phyloP scores from a whole-genome alignment of 2,797 vertebrate species.

The Danio tinwini region DNA sequence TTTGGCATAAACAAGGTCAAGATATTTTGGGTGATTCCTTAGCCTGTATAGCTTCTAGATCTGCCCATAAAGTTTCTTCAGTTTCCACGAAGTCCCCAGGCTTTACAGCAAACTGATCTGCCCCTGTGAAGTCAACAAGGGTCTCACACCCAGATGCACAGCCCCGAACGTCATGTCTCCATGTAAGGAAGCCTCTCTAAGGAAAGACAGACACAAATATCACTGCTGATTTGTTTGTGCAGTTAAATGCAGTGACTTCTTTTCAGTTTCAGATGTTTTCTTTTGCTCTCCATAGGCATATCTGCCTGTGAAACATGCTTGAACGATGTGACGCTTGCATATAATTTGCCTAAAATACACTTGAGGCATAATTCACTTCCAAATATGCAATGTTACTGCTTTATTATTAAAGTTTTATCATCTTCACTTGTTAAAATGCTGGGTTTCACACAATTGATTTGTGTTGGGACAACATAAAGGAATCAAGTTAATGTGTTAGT shows the following conservation, averaged over 20 bases:
- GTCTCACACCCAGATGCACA: slow-evolving; percentile 33
- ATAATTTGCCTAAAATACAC: neutral
- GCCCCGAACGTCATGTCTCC: slow-evolving; percentile 40
- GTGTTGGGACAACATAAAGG: no score
- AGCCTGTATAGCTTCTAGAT: slow-evolving; percentile 47
- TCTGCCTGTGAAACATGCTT: neutral
- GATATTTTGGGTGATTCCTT: slow-evolving; percentile 33
- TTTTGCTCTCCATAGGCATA: neutral
- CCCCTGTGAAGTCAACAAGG: slow-evolving; percentile 54
- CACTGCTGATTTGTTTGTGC: slow-evolving; percentile 6
- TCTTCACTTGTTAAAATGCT: neutral
- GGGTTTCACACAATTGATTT: no score
- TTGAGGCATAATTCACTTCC: neutral
- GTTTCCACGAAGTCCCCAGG: slow-evolving; percentile 70
- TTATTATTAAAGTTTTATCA: neutral
- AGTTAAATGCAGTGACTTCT: neutral
- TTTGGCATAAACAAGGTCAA: slow-evolving; percentile 50
- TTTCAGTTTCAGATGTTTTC: slow-evolving; percentile 6
- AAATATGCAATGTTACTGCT: neutral
- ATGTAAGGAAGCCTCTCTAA: slow-evolving; percentile 16
- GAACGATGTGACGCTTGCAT: neutral
- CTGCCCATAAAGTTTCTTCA: slow-evolving; percentile 63
- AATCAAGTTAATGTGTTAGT: no score
- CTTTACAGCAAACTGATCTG: slow-evolving; percentile 53
- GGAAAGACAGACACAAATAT: neutral